Base-by-base conservation (phyloP, 2,797 vertebrate species). In the Arrhamphus sclerolepis region DNA sequence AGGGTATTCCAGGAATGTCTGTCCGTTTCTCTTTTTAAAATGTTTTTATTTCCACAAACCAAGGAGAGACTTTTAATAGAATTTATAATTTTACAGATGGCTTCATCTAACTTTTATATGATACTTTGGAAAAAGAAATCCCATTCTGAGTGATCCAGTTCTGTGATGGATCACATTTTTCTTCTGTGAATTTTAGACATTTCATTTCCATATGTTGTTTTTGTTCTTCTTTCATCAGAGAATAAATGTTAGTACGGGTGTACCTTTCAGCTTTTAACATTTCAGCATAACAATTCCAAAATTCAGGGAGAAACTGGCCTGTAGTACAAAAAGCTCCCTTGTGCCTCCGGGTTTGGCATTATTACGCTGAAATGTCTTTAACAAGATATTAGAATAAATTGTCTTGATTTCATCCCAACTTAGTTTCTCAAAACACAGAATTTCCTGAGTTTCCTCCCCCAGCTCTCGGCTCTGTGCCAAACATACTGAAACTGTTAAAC, bases 1-100 rank as follows among this genome's bases (percentile, higher is more conserved):
- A 95, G 92, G 87, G 93, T 95, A 96, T 96, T 94, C 90, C 88
- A 92, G 76, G 86, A 94, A 96, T 96, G 94, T 94, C 93, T 94
- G 93, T 87, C 89, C 91, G 90, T 91, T 88, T 87, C 75, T 79
- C 71, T 91, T 90, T 93, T 83, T 74, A 86, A 90, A 90, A 81
- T 83, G 80, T 90, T 94, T 94, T 91, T 90, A 89, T 91, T 89
- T 90, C 83, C 84, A 86, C 70, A 80, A 88, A 88, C 80, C 61
- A 82, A 77, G 74, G 74, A 78, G 68, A 82, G 41, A 57, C 61
- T 68, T 81, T 80, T 79, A 75, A 77, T 85, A 77, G 66, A 78
- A 76, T 79, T 63, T 62, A 59, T 86, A 46, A 74, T 85, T 80
- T 80, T 48, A 53, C 17, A 21, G 40, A 72, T 66, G 51, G 60